These are phyloP conservation scores for Amphibalanus amphitrite DNA, from an alignment of 1,140 invertebrate genomes.

Conservation along the genomic window DNA sequence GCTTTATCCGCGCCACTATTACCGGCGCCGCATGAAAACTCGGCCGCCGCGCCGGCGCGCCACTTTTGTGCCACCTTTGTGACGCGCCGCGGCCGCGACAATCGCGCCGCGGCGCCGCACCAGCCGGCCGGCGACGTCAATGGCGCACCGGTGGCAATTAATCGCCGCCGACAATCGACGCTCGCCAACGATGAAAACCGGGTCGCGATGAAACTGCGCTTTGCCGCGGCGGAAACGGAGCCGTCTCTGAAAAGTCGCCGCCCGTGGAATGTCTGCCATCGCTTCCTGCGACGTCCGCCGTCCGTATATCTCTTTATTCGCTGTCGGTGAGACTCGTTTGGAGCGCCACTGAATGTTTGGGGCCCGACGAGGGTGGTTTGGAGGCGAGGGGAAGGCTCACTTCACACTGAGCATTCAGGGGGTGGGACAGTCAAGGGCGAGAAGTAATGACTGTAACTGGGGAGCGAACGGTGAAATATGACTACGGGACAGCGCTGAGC, in stretches of 20 bases:
- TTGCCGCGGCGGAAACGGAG: neutral
- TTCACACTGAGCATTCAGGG: too few species aligned
- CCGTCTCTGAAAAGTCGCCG: neutral
- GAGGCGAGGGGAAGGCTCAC: too few species aligned
- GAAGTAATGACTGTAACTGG: too few species aligned
- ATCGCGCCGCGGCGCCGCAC: neutral
- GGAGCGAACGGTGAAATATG: too few species aligned
- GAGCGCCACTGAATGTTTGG: too few species aligned
- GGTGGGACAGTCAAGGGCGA: too few species aligned
- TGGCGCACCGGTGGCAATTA: neutral
- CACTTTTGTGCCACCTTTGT: neutral
- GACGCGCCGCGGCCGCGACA: neutral
- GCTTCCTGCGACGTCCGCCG: neutral
- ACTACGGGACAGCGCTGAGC: too few species aligned
- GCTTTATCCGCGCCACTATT: neutral
- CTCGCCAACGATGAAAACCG: too few species aligned
- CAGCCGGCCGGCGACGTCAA: neutral
- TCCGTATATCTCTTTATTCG: too few species aligned
- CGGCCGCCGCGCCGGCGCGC: too few species aligned
- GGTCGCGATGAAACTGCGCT: neutral
- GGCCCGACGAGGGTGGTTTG: too few species aligned
- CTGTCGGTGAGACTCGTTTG: too few species aligned
- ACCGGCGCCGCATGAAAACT: neutral
- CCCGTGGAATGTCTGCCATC: neutral
- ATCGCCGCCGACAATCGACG: neutral